Evolutionary conservation across 2,888 invertebrate genomes (phyloP), one percentile per base, ranked within the genome.

Genomic region (Argynnis bischoffii): DNA sequence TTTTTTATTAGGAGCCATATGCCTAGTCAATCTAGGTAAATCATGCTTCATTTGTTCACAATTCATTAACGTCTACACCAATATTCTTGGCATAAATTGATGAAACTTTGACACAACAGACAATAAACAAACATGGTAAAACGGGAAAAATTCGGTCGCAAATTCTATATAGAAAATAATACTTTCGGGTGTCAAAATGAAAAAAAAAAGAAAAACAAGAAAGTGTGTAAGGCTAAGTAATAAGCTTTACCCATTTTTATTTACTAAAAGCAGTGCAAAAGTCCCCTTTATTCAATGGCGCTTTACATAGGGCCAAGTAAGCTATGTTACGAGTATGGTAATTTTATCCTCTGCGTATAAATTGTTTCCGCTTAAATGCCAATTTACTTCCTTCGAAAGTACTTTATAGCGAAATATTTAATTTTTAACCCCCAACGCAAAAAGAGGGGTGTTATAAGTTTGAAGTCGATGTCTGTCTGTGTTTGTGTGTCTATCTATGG

Each of bases 311-410:
- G 21, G n/a, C 63, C n/a, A 63, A 63, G 53, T 53, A 63, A 63
- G 54, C 54, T 26, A 54, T 47, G 21, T 26, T 21, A 46, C 41
- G 21, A 64, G 60, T 69, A 69, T 66, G 69, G n/a, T 64, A 67
- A 67, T 69, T 16, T 66, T 63, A 69, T 53, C 54, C 59, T 60
- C 55, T 53, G 64, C 21, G 50, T 31, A 56, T 51, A 48, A 55
- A 51, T 47, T 55, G 21, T 66, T 66, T 70, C 66, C 69, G 60
- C 35, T 71, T 55, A 55, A 69, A 60, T 64, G 55, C 55, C 66
- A 66, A 60, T 59, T 63, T 59, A 60, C 51, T 55, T 69, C 66
- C 66, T 64, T 64, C 18, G 55, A 47, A 31, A 16, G 15, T 47
- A 31, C 48, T n/a, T 48, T 35, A 35, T 54, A 53, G 53, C 53